Percentiles rank a stretch among this genome's conserved stretches.
Conservation (phyloP, 2,888 invertebrate species). For the Cordilura impudica region DNA sequence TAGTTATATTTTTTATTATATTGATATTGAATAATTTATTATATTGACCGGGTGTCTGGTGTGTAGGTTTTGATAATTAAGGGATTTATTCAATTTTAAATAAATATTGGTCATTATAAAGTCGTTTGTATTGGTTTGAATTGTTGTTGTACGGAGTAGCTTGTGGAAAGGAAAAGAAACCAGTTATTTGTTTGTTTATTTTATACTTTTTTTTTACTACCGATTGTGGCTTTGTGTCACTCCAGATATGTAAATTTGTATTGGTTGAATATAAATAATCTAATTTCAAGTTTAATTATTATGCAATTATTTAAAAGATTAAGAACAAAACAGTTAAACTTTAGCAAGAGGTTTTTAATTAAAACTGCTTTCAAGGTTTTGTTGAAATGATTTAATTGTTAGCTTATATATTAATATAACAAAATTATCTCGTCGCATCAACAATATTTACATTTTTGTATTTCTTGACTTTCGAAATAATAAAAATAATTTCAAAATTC, state of each 20-base stretch:
- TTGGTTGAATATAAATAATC: slow-evolving; percentile 5
- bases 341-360: slow-evolving; percentile 31
- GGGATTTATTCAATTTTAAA: slow-evolving; percentile 31
- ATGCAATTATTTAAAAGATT: slow-evolving; percentile 54
- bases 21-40: slow-evolving; percentile 38
- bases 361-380: neutral
- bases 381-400: neutral
- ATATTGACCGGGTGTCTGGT: neutral
- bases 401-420: slow-evolving; percentile 1
- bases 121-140: neutral
- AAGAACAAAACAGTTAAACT: slow-evolving; percentile 49
- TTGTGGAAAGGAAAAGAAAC: slow-evolving; percentile 3
- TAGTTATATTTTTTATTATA: slow-evolving; percentile 36
- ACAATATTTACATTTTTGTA: too few relatives aligned
- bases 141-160: neutral
- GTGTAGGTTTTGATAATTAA: slow-evolving; percentile 24
- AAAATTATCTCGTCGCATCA: neutral
- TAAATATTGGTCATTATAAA: neutral
- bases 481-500: too few relatives aligned
- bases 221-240: slow-evolving; percentile 8
- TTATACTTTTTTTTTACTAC: neutral
- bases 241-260: slow-evolving; percentile 40
- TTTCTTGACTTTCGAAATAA: too few relatives aligned
- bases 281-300: slow-evolving; percentile 60
- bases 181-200: slow-evolving; percentile 28